Conservation (phyloP, 2,888 invertebrate genomes). For the Lasioglossum pauxillum region DNA sequence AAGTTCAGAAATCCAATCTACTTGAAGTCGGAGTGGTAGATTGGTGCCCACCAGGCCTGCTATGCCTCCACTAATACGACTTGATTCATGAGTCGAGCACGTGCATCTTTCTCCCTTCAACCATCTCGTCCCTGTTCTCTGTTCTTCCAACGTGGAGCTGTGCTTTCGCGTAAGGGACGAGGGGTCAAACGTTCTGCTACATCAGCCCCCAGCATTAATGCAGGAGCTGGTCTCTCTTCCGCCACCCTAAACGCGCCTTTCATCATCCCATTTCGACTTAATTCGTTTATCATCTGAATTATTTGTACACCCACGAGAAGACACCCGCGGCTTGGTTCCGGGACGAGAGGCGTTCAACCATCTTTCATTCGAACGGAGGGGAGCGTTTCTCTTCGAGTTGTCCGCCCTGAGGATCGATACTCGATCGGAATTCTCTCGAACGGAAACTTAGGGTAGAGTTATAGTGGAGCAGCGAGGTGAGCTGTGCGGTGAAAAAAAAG, state of each 20-base stretch:
- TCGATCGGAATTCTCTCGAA: background rate
- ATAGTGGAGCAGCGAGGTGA: too few species aligned
- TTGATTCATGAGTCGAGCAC: slow-evolving; percentile 84
- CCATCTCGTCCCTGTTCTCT: background rate
- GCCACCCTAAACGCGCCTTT: slow-evolving; percentile 81
- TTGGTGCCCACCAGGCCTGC: slow-evolving; percentile 78
- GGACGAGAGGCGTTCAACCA: slow-evolving; percentile 33
- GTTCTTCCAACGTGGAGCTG: background rate
- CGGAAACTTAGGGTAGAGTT: too few species aligned
- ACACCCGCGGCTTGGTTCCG: slow-evolving; percentile 34
- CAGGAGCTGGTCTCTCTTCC: slow-evolving; percentile 62
- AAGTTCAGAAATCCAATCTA: slow-evolving; percentile 84
- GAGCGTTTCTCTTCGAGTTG: background rate
- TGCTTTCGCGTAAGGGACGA: slow-evolving; percentile 64
- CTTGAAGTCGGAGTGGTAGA: slow-evolving; percentile 81
- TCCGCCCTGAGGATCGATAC: background rate
- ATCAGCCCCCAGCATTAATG: slow-evolving; percentile 74
- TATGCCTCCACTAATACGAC: slow-evolving; percentile 80
- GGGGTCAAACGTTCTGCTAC: slow-evolving; percentile 83
- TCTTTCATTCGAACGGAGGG: slow-evolving; percentile 11
- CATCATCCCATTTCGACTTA: slow-evolving; percentile 82
- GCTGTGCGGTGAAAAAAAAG: too few species aligned
- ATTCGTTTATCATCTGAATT: slow-evolving; percentile 83
- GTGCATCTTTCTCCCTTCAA: slow-evolving; percentile 68
- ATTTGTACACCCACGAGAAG: slow-evolving; percentile 77